Conservation (phyloP, 2,113 vertebrate species). For the Gasterosteus aculeatus region DNA sequence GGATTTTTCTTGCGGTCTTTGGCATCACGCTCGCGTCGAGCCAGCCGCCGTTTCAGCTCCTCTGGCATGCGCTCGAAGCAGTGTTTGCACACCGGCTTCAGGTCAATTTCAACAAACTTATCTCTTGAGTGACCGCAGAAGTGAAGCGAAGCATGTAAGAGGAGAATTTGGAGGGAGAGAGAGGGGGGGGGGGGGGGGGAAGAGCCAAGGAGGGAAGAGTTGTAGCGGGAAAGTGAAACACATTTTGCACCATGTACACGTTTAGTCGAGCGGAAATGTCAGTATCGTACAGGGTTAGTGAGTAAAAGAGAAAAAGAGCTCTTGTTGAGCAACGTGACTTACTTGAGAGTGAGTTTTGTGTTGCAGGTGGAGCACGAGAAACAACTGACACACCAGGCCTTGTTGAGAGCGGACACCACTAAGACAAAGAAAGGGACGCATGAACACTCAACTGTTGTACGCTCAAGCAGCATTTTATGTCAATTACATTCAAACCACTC, state of each 20-base stretch:
- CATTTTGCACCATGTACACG: not conserved
- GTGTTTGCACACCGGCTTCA: constrained; percentile 96
- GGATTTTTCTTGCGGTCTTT: constrained; percentile 94
- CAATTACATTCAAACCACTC: constrained; percentile 63
- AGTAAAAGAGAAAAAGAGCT: not conserved
- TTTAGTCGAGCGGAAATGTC: constrained; percentile 6
- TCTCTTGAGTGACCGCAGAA: constrained; percentile 82
- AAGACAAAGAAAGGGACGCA: constrained; percentile 14
- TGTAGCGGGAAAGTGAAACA: constrained; percentile 49
- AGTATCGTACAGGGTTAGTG: not conserved
- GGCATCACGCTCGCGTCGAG: constrained; percentile 89
- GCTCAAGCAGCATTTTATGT: constrained; percentile 6
- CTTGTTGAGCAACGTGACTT: constrained; percentile 76
- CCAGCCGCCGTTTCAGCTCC: constrained; percentile 95
- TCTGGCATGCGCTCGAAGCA: constrained; percentile 97
- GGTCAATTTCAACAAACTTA: constrained; percentile 99
- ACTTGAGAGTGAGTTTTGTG: constrained; percentile 99
- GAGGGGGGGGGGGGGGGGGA: constrained; percentile 27
- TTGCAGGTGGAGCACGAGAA: constrained; percentile 99
- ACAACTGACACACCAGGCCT: constrained; percentile 98
- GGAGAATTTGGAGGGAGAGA: constrained; percentile 63
- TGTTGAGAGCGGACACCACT: constrained; percentile 99
- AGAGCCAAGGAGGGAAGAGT: constrained; percentile 55
- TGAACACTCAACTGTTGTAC: not conserved
- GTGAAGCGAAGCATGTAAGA: constrained; percentile 52